Evolutionary conservation across 2,888 invertebrate species (phyloP).

Genomic region (Drosophila flavopinicola): DNA sequence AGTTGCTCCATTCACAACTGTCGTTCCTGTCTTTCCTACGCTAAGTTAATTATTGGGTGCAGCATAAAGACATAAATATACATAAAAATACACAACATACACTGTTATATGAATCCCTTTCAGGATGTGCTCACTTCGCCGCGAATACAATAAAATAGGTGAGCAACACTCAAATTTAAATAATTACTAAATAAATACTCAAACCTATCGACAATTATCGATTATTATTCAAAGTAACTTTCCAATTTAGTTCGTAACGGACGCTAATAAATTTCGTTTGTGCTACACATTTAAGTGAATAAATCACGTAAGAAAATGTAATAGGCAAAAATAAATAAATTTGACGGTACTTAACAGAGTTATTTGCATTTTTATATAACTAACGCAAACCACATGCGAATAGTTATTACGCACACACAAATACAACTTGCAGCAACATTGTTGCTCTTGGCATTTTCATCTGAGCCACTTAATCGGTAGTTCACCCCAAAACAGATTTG

Average conservation of each 20-base stretch:
- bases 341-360: not conserved
- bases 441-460: slow-evolving; percentile 35
- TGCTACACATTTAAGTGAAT: no score
- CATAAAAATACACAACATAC: not conserved
- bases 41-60: slow-evolving; percentile 13
- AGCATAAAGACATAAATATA: not conserved
- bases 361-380: not conserved
- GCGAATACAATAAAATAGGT: no score
- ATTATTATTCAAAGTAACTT: no score
- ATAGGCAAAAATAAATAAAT: not conserved
- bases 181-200: no score
- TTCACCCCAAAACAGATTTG: slow-evolving; percentile 49
- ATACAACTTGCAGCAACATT: slow-evolving; percentile 10
- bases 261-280: no score
- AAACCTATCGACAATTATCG: no score
- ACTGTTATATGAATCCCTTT: slow-evolving; percentile 9
- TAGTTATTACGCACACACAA: slow-evolving; percentile 9
- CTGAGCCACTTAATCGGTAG: slow-evolving; percentile 58
- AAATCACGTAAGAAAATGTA: not conserved
- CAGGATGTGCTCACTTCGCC: no score
- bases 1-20: slow-evolving; percentile 39
- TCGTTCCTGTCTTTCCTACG: slow-evolving; percentile 38
- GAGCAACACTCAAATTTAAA: no score
- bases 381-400: not conserved
- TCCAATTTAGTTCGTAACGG: no score